phyloP scores from a whole-genome alignment of 64 coral and sea anemone genomes.

The Montipora capricornis region DNA sequence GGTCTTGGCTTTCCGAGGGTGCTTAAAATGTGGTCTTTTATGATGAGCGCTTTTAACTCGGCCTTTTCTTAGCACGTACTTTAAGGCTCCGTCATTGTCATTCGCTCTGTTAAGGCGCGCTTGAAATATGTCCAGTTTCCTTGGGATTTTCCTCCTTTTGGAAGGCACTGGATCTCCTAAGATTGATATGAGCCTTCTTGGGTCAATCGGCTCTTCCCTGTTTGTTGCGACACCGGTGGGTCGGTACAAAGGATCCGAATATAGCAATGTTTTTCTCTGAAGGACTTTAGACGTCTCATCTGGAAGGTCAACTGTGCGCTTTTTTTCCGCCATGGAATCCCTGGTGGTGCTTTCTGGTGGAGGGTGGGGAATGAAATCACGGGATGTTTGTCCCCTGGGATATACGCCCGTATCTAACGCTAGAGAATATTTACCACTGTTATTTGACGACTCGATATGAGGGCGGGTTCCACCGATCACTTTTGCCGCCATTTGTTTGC shows the following conservation, averaged over 20 bases:
- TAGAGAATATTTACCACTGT: background rate
- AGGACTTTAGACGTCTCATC: slow-evolving; percentile 15
- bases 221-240: background rate
- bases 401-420: background rate
- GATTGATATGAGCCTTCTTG: slow-evolving; percentile 10
- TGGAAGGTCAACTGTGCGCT: background rate
- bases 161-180: slow-evolving; percentile 29
- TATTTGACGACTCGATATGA: background rate
- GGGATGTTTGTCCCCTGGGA: background rate
- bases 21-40: background rate
- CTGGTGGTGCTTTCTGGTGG: background rate
- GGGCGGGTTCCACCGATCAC: background rate
- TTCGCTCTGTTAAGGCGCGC: background rate
- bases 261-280: slow-evolving; percentile 22
- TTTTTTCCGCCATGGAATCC: background rate
- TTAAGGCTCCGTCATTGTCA: no score
- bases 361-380: slow-evolving; percentile 1
- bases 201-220: background rate
- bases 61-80: background rate
- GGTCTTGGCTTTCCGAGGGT: background rate
- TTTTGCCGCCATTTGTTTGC: background rate
- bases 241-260: slow-evolving; percentile 26
- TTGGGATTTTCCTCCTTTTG: background rate
- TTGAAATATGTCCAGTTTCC: background rate
- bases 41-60: background rate